Conservation (phyloP, 2,797 vertebrate species). For the Hypotaenidia philippensis region DNA sequence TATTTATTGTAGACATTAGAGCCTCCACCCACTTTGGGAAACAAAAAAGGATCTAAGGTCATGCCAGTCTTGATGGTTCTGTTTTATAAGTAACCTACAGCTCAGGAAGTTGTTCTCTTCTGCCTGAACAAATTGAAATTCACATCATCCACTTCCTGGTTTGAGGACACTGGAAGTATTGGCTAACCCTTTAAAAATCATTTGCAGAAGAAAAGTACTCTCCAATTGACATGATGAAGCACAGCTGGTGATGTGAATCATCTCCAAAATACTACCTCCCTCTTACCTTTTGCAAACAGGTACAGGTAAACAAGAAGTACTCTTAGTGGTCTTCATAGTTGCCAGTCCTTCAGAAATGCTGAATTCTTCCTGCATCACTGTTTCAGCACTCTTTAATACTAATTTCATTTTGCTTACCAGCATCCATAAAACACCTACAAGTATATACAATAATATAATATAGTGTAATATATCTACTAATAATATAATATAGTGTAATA, state of each 20-base stretch:
- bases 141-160: fast-evolving
- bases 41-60: not conserved
- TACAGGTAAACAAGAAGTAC: not conserved
- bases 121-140: not conserved
- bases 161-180: not conserved
- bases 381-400: not conserved
- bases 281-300: not conserved
- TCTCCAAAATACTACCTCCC: not conserved
- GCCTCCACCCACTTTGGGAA: not conserved
- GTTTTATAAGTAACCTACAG: not conserved
- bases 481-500: not conserved
- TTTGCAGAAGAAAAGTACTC: not conserved
- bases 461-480: not conserved
- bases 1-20: not conserved
- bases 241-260: not conserved
- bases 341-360: not conserved
- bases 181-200: not conserved
- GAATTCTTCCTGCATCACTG: not conserved
- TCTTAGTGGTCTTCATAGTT: not conserved
- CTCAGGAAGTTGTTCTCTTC: not conserved
- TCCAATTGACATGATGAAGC: not conserved
- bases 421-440: not conserved
- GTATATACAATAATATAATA: too few species aligned
- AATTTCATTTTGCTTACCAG: not conserved
- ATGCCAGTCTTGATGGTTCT: not conserved